Evolutionary conservation across 2,113 vertebrate genomes (phyloP), one percentile per base, ranked within the genome.

Genomic region (Silurus meridionalis): DNA sequence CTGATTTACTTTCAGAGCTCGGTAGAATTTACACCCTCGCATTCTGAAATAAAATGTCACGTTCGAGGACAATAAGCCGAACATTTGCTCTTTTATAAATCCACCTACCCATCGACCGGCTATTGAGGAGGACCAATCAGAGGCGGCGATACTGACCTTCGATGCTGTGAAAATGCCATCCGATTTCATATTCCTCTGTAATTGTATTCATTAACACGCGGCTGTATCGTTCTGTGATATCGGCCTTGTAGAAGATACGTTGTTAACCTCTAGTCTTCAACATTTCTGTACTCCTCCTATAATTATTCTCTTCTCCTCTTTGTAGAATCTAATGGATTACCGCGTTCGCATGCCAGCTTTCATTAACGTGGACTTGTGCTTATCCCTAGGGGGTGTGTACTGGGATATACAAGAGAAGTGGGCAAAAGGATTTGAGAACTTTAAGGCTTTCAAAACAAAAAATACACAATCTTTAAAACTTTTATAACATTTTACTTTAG

Each of bases 111-210:
- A 86, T 72, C 71, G 50, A 83, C 57, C 37, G 1, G 37, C 52
- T 79, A 61, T 80, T n/a, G 28, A 72, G 28, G 17, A 52, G 50
- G 67, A 66, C 80, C 78, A 77, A 61, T 60, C 37, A 14, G 71
- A 52, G 14, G n/a, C 53, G 37, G 60, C 15, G n/a, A 74, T 78
- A 25, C 19, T 64, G 84, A 88, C 87, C 83, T 87, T 67, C 19
- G 74, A 14, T 52, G 23, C 82, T 52, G 19, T 53, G 61, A 23
- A 83, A 87, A 87, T 28, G 85, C 37, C 81, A 69, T 46, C 72
- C 81, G 83, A 69, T 87, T 83, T 28, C 17, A 79, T 87, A 85
- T 83, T 57, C 86, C 9, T 9, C 64, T 79, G 63, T 64, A 87
- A 57, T 58, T 25, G 75, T 61, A 17, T 15, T 82, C 77, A 82